Base-by-base conservation (phyloP, 2,113 vertebrate genomes). In the Pithys albifrons region DNA sequence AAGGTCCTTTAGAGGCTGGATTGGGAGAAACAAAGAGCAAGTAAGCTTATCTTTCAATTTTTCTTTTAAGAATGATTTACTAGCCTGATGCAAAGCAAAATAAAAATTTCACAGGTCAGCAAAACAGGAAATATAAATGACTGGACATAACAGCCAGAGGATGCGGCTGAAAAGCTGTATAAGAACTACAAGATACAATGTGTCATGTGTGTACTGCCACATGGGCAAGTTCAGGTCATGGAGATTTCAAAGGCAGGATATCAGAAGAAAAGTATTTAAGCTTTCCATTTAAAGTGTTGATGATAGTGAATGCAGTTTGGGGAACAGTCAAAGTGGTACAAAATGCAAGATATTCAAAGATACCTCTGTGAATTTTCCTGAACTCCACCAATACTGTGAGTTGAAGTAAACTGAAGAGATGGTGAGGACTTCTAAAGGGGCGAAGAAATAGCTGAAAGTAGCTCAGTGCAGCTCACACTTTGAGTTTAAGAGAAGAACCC, bases 211-310 rank as follows among this genome's bases (percentile, higher is more conserved):
- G n/a, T 25, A 0, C 49, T 69, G 90, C 74, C 82, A 62, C 55
- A 16, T 18, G 48, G 39, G 7, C 0, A 0, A 28, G 41, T 37
- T 76, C 9, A 1, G 28, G 25, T 61, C 64, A 7, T 5, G 15
- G 54, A 45, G 78, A 31, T 54, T 79, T 76, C 62, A 45, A 31
- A 54, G 33, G 31, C 59, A 83, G 51, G 67, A 59, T 66, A 62
- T 24, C 7, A 37, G 54, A 83, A 65, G 27, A 41, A 62, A 54
- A 77, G 7, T 31, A 1, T 64, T 78, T 48, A 45, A 71, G 8
- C 9, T 45, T 77, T 59, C 25, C 12, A 2, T 28, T 7, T 19
- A 27, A 66, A 73, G 10, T 8, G 8, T 23, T 80, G 77, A 59
- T 62, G 55, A 17, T 18, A n/a, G 10, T 7, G 5, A 24, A 54